Evolutionary conservation across 1,140 invertebrate genomes (phyloP).

Genomic region (Diorhabda sublineata): DNA sequence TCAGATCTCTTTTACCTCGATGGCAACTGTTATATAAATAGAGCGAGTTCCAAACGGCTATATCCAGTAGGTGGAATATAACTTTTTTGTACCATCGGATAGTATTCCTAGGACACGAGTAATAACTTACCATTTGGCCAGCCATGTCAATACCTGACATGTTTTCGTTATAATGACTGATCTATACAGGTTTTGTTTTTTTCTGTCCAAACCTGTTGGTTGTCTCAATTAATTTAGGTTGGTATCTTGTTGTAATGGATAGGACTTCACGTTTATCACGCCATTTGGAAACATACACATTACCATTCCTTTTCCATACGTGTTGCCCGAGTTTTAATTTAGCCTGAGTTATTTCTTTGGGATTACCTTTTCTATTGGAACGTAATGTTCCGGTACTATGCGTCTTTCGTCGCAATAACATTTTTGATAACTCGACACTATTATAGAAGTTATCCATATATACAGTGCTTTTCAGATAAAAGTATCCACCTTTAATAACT

Average conservation of each 20-base stretch:
- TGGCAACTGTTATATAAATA: too few relatives aligned
- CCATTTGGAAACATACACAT: slow-evolving; percentile 39
- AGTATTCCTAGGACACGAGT: too few relatives aligned
- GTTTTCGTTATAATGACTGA: too few relatives aligned
- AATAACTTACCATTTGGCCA: too few relatives aligned
- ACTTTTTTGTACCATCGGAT: too few relatives aligned
- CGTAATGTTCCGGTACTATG: slow-evolving; percentile 20
- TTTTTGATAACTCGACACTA: slow-evolving; percentile 19
- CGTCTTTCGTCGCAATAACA: slow-evolving; percentile 17
- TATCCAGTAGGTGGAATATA: too few relatives aligned
- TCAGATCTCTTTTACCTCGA: too few relatives aligned
- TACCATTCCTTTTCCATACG: slow-evolving; percentile 9
- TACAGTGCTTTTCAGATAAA: too few relatives aligned
- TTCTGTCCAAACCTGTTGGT: slow-evolving; percentile 26
- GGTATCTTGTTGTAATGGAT: slow-evolving; percentile 32
- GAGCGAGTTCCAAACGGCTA: too few relatives aligned
- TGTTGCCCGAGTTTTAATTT: slow-evolving; percentile 19
- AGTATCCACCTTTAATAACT: too few relatives aligned
- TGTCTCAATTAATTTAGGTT: slow-evolving; percentile 15
- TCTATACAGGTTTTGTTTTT: slow-evolving; percentile 33
- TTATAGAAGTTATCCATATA: slow-evolving; percentile 27
- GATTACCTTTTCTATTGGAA: slow-evolving; percentile 15
- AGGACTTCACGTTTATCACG: slow-evolving; percentile 39
- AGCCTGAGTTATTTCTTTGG: neutral
- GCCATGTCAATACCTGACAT: too few relatives aligned